Conservation (phyloP, 2,113 vertebrate genomes). For the Cyprinus carpio region DNA sequence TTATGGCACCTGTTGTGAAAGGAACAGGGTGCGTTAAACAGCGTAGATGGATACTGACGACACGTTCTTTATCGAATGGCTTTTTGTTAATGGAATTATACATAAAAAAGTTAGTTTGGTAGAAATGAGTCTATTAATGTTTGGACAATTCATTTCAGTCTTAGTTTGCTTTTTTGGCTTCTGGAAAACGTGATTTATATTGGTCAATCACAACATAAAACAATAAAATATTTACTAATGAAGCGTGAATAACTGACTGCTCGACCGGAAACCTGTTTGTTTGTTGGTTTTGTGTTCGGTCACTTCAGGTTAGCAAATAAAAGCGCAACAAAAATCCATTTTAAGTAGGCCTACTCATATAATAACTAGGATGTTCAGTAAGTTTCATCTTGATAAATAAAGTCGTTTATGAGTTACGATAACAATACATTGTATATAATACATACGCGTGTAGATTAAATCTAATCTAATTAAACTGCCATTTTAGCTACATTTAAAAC, state of each 20-base stretch:
- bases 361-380: no score
- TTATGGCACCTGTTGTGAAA: constrained; percentile 42
- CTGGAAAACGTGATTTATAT: no score
- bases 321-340: no score
- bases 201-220: not conserved
- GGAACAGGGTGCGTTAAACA: not conserved
- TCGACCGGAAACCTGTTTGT: no score
- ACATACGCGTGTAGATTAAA: not conserved
- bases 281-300: no score
- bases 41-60: not conserved
- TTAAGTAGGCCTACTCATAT: no score
- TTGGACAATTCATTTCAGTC: not conserved
- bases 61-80: not conserved
- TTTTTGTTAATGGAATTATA: not conserved
- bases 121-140: not conserved
- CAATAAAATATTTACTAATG: not conserved
- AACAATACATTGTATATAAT: not conserved
- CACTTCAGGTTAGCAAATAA: no score
- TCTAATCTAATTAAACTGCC: not conserved
- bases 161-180: not conserved
- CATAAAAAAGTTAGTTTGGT: not conserved
- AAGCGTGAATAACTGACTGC: not conserved
- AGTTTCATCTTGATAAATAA: no score
- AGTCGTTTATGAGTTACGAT: no score
- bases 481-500: not conserved